phyloP scores from a whole-genome alignment of 2,113 vertebrate species.

The Craseonycteris thonglongyai region DNA sequence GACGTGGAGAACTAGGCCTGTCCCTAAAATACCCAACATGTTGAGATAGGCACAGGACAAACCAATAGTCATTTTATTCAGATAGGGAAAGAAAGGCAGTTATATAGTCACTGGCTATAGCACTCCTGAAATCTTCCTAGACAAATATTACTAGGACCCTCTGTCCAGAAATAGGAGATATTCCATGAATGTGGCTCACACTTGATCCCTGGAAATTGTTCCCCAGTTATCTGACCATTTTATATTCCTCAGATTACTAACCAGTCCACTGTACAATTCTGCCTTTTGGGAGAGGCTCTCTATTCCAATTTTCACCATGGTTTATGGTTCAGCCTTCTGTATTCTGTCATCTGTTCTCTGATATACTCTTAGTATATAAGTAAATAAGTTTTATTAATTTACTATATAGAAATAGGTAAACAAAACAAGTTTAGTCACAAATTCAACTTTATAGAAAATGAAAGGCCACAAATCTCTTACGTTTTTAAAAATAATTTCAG shows the following conservation, averaged over 20 bases:
- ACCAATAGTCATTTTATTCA: not conserved
- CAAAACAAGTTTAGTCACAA: not conserved
- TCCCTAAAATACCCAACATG: too few relatives aligned
- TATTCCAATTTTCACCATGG: not conserved
- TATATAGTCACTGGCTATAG: too few relatives aligned
- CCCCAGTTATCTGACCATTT: not conserved
- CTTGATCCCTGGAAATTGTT: not conserved
- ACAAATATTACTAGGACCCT: not conserved
- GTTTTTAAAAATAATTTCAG: not conserved
- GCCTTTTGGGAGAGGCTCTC: not conserved
- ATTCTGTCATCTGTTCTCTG: not conserved
- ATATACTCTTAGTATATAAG: not conserved
- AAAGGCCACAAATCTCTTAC: not conserved
- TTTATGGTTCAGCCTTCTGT: not conserved
- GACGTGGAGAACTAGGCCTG: not conserved
- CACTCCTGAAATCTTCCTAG: not conserved
- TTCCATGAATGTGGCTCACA: not conserved
- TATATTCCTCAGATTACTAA: not conserved
- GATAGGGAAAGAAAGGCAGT: not conserved
- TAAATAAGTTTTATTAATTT: not conserved
- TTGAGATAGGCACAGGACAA: not conserved
- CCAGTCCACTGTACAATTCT: not conserved
- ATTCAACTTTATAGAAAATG: not conserved
- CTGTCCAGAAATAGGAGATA: not conserved
- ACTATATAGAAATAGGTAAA: not conserved